phyloP scores from a whole-genome alignment of 1,140 invertebrate species.

The Aphelenchoides fujianensis region DNA sequence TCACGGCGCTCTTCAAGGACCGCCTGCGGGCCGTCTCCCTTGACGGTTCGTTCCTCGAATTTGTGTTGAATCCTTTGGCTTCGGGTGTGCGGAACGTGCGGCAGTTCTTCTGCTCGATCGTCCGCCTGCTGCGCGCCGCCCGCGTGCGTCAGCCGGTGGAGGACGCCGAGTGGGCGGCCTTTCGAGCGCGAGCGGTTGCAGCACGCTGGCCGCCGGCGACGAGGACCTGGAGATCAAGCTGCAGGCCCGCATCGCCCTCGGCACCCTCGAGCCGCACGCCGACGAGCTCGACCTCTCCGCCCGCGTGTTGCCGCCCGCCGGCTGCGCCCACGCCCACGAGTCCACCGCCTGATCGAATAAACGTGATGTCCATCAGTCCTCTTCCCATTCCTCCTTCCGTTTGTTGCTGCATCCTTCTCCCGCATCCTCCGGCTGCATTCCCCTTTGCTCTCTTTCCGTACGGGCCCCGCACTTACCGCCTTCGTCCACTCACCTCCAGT shows the following conservation, averaged over 20 bases:
- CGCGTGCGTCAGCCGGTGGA: background rate
- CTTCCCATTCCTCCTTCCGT: too few species aligned
- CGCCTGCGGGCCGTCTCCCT: background rate
- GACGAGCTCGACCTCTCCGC: conserved; percentile 2
- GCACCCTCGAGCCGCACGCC: background rate
- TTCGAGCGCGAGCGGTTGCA: background rate
- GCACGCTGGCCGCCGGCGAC: background rate
- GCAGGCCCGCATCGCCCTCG: background rate
- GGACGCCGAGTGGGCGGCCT: background rate
- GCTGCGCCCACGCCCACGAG: too few species aligned
- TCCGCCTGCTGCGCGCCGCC: background rate
- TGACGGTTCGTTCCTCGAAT: conserved; percentile 1
- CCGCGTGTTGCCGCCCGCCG: background rate
- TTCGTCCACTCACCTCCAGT: too few species aligned
- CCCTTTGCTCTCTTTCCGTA: too few species aligned
- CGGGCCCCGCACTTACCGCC: too few species aligned
- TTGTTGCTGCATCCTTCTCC: too few species aligned
- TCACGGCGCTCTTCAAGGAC: conserved; percentile 6
- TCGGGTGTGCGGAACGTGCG: conserved; percentile 13
- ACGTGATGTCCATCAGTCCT: too few species aligned
- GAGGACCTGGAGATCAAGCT: background rate
- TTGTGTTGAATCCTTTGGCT: background rate
- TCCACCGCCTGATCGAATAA: too few species aligned
- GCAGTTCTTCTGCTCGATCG: conserved; percentile 10
- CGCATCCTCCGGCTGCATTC: too few species aligned